Evolutionary conservation across 2,888 invertebrate species (phyloP), one percentile per base, ranked within the genome.

Genomic region (Drosophila kokeensis): DNA sequence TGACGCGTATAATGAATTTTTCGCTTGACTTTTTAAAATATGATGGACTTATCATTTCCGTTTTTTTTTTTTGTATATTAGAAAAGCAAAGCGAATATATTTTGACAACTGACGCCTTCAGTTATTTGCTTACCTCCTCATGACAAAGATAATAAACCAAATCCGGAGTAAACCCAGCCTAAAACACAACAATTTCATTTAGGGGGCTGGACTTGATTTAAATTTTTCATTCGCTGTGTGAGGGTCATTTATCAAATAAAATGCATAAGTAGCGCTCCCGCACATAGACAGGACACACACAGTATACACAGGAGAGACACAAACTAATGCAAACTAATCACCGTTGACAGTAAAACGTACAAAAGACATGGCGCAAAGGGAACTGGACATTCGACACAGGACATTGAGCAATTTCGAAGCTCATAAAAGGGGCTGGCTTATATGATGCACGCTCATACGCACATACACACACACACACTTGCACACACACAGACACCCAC

Each of bases 291-390:
- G 15, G 45, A 15, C 63, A 36, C 27, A 36, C 27, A 50, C 27
- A 50, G 45, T 4, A 15, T 32, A 36, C 42, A 45, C 42, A 65
- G 58, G 18, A 59, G 18, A 59, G 58, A 63, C 27, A 53, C 40
- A 50, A 50, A 74, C 80, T 83, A 88, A 87, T 76, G 79, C 90
- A 76, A 76, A 87, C 83, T 87, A 87, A 87, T 87, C 88, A 78
- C 88, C 77, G 88, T 69, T 81, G 88, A 74, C 90, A 81, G 74
- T 73, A 72, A 78, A 79, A 70, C 45, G 71, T 74, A 85, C 69
- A 66, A 75, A 77, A 49, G 55, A 73, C 64, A 68, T 30, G 30
- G 40, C 59, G 52, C 64, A 65, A 29, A 36, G 34, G 38, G 53
- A 60, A 58, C 64, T 79, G 85, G 85, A 83, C 81, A 60, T 48